These are phyloP conservation scores for Eilema sororculum DNA, from an alignment of 2,888 invertebrate genomes.

Conservation along the genomic window DNA sequence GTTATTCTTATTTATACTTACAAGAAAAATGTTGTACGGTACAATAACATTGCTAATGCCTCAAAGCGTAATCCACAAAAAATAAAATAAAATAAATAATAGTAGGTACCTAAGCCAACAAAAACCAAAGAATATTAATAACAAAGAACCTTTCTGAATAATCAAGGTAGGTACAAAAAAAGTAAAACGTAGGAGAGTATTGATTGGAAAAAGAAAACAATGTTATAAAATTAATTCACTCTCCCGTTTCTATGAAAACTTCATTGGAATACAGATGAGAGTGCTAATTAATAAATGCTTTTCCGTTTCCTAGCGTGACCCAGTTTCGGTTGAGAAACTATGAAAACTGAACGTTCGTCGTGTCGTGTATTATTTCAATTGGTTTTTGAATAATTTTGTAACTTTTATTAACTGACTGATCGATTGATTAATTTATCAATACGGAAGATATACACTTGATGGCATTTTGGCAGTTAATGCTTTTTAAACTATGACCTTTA, in stretches of 20 bases:
- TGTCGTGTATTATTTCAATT: background rate
- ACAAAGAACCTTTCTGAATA: background rate
- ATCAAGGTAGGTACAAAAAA: background rate
- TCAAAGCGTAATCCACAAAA: background rate
- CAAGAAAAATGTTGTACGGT: background rate
- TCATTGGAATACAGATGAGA: slow-evolving; percentile 48
- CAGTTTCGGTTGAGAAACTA: background rate
- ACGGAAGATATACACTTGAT: too few relatives aligned
- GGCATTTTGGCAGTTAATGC: too few relatives aligned
- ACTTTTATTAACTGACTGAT: too few relatives aligned
- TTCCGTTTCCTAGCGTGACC: slow-evolving; percentile 36
- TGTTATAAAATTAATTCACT: slow-evolving; percentile 32
- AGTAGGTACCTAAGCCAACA: background rate
- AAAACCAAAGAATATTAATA: background rate
- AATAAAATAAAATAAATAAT: background rate
- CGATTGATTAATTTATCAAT: too few relatives aligned
- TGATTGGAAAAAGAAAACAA: slow-evolving; percentile 37
- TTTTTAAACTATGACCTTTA: too few relatives aligned
- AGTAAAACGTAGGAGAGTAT: slow-evolving; percentile 10
- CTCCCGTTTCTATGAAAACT: slow-evolving; percentile 39
- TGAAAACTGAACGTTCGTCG: background rate
- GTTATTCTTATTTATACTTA: background rate
- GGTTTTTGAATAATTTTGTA: too few relatives aligned
- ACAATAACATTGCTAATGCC: background rate
- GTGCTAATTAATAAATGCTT: slow-evolving; percentile 57